Evolutionary conservation across 1,140 invertebrate genomes (phyloP).

Genomic region (Drosophila ficusphila): DNA sequence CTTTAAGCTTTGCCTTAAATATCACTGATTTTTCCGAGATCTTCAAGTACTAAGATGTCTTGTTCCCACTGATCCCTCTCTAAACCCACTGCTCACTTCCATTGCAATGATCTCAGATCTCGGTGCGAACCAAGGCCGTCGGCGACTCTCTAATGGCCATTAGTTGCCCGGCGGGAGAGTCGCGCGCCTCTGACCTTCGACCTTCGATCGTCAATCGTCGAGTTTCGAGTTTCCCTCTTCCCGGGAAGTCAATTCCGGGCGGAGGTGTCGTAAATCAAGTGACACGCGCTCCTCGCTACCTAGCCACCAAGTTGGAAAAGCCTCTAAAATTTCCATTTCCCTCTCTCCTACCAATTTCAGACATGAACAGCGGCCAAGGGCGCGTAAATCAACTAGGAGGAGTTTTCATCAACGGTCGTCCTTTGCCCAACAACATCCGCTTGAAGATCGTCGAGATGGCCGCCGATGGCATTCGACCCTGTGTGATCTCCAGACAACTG

Average conservation of each 20-base stretch:
- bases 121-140: constrained; percentile 17
- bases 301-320: constrained; percentile 52
- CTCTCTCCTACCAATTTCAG: constrained; percentile 36
- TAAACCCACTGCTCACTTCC: background rate
- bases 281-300: constrained; percentile 54
- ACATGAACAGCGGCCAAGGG: constrained; percentile 88
- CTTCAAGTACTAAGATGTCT: background rate
- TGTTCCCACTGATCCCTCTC: background rate
- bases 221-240: constrained; percentile 34
- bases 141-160: constrained; percentile 47
- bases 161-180: constrained; percentile 48
- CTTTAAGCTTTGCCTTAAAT: background rate
- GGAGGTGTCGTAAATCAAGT: constrained; percentile 75
- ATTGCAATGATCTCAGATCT: background rate
- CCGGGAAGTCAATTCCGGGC: constrained; percentile 68
- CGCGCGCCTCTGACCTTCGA: constrained; percentile 50
- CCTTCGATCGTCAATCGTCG: too few species aligned
- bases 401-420: constrained; percentile 92
- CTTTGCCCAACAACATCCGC: constrained; percentile 91
- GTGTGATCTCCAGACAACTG: constrained; percentile 91
- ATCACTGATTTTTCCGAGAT: background rate
- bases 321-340: constrained; percentile 26
- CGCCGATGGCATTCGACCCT: constrained; percentile 90
- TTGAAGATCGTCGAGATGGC: constrained; percentile 94
- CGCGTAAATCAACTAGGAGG: constrained; percentile 94